These are phyloP conservation scores for Brachyopa scutellaris DNA, from an alignment of 2,888 invertebrate species.

Conservation along the genomic window DNA sequence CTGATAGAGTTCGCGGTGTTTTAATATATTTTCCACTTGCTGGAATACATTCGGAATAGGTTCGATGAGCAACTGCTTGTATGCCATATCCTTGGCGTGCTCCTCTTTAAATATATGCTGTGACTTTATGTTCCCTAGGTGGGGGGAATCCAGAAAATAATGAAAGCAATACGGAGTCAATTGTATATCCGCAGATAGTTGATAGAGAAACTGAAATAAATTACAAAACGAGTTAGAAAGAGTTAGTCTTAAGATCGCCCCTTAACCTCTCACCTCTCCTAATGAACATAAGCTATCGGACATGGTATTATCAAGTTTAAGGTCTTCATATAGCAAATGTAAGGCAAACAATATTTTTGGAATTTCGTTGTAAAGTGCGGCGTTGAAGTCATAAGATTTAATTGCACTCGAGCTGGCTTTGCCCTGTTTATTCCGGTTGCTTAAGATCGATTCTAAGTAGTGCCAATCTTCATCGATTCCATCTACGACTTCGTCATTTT, in stretches of 20 bases:
- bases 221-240: too few species aligned
- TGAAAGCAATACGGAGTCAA: conserved; percentile 88
- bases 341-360: conserved; percentile 90
- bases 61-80: conserved; percentile 82
- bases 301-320: conserved; percentile 90
- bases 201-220: conserved; percentile 85
- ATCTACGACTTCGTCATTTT: conserved; percentile 85
- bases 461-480: conserved; percentile 93
- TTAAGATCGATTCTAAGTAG: conserved; percentile 81
- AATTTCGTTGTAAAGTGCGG: conserved; percentile 88
- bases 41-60: conserved; percentile 87
- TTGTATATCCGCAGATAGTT: conserved; percentile 89
- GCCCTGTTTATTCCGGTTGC: conserved; percentile 68
- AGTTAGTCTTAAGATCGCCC: too few species aligned
- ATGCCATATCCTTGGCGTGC: conserved; percentile 84
- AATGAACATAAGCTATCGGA: conserved; percentile 87
- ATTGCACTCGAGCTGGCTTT: conserved; percentile 44
- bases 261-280: conserved; percentile 83
- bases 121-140: conserved; percentile 80
- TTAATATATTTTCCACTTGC: conserved; percentile 87
- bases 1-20: conserved; percentile 83
- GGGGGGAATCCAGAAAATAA: conserved; percentile 94
- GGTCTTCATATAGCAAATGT: conserved; percentile 95
- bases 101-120: conserved; percentile 81
- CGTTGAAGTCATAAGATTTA: conserved; percentile 81